These are phyloP conservation scores for Conger conger DNA, from an alignment of 2,113 vertebrate species.

Conservation along the genomic window DNA sequence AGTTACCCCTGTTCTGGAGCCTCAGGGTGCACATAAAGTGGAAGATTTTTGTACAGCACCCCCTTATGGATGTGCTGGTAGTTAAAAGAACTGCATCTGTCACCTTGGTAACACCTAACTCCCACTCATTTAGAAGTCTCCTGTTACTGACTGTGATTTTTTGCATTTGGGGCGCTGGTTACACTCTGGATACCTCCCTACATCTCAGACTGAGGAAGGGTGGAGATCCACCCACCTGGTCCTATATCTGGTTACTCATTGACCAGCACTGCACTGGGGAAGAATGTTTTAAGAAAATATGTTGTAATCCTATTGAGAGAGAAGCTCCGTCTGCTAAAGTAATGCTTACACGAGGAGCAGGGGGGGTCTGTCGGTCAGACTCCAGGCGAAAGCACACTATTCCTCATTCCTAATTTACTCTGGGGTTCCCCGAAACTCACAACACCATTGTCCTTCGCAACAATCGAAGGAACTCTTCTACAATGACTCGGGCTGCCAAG, in stretches of 20 bases:
- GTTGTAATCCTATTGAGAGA: not conserved
- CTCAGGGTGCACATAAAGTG: not conserved
- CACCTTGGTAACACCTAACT: not conserved
- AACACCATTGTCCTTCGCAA: not conserved
- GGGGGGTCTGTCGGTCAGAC: no score
- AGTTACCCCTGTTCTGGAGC: no score
- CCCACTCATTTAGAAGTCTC: not conserved
- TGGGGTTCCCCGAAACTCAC: not conserved
- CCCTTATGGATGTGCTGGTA: not conserved
- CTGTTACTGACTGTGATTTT: not conserved
- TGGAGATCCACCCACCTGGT: not conserved
- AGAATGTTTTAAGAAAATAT: not conserved
- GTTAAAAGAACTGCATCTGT: not conserved
- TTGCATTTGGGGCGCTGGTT: not conserved
- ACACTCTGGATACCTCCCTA: no score
- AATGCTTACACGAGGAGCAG: no score
- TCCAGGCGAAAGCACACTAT: no score
- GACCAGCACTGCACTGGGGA: not conserved
- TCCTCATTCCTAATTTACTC: not conserved
- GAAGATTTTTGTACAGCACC: not conserved
- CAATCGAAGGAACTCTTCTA: not conserved
- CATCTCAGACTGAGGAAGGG: not conserved
- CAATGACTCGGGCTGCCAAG: not conserved
- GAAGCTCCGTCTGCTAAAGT: not conserved
- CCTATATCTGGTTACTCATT: not conserved